These are phyloP conservation scores for Prosapia bicincta DNA, from an alignment of 2,888 invertebrate species.

Conservation along the genomic window DNA sequence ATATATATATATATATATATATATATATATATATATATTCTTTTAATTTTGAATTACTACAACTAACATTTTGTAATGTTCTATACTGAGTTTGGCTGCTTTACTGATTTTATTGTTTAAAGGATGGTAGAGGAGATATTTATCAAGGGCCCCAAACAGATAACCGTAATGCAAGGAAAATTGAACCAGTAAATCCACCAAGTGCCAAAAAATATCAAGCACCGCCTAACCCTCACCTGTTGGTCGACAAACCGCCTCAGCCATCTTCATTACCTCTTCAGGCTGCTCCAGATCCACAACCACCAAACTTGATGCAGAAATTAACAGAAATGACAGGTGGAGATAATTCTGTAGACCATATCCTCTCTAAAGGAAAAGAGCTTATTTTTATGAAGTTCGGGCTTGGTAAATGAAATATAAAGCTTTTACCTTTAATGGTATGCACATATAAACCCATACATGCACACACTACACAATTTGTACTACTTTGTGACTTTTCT, in stretches of 20 bases:
- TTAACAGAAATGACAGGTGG: conserved; percentile 73
- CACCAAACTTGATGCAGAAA: conserved; percentile 83
- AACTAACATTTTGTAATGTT: background rate
- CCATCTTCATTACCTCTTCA: conserved; percentile 32
- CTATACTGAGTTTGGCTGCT: background rate
- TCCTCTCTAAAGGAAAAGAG: conserved; percentile 89
- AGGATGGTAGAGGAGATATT: conserved; percentile 34
- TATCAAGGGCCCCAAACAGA: conserved; percentile 16
- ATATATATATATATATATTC: too few species aligned
- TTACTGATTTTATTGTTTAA: conserved; percentile 18
- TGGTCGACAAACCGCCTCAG: conserved; percentile 32
- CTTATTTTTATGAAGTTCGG: conserved; percentile 94
- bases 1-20: too few species aligned
- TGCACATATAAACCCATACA: background rate
- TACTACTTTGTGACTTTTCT: background rate
- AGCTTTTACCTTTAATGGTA: too few species aligned
- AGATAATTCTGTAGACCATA: conserved; percentile 79
- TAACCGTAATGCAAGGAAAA: conserved; percentile 14
- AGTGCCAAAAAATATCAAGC: conserved; percentile 34
- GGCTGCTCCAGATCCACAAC: conserved; percentile 35
- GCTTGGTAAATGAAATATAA: conserved; percentile 53
- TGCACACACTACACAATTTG: background rate
- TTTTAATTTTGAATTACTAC: too few species aligned
- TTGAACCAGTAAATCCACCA: background rate
- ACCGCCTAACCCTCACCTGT: conserved; percentile 30